A percentile compares a stretch with the other conserved stretches of the same genome.
Evolutionary conservation across 2,113 vertebrate genomes (phyloP).

Genomic region (Vulpes ferrilata): DNA sequence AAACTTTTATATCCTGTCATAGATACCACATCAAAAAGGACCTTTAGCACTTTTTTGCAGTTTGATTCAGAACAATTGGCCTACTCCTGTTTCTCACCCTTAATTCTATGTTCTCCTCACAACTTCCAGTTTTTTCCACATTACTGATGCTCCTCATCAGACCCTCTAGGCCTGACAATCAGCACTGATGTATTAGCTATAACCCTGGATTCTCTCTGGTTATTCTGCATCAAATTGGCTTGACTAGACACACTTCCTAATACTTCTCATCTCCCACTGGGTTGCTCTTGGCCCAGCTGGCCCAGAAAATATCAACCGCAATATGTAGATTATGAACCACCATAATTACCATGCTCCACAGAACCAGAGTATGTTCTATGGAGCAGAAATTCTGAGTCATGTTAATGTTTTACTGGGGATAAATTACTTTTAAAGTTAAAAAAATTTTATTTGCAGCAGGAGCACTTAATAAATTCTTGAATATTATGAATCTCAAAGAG

Average conservation of each 20-base stretch:
- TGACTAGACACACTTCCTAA: not conserved
- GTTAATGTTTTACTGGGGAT: not conserved
- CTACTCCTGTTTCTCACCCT: not conserved
- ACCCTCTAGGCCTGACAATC: not conserved
- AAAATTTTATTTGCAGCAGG: not conserved
- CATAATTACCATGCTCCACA: not conserved
- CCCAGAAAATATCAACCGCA: not conserved
- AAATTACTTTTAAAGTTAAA: not conserved
- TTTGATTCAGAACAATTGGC: not conserved
- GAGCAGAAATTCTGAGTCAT: not conserved
- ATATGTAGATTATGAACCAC: not conserved
- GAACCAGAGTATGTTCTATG: not conserved
- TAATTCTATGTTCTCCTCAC: not conserved
- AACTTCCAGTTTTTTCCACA: not conserved
- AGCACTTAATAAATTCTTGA: not conserved
- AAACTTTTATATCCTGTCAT: not conserved
- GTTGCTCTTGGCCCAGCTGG: not conserved
- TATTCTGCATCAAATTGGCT: not conserved
- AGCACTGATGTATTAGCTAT: not conserved
- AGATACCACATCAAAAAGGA: not conserved
- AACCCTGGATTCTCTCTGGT: not conserved
- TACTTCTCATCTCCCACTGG: not conserved
- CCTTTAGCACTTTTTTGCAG: not conserved
- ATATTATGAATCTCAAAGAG: not conserved
- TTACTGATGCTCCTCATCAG: not conserved